Base-by-base conservation (phyloP, 2,113 vertebrate species). In the Myodes glareolus region DNA sequence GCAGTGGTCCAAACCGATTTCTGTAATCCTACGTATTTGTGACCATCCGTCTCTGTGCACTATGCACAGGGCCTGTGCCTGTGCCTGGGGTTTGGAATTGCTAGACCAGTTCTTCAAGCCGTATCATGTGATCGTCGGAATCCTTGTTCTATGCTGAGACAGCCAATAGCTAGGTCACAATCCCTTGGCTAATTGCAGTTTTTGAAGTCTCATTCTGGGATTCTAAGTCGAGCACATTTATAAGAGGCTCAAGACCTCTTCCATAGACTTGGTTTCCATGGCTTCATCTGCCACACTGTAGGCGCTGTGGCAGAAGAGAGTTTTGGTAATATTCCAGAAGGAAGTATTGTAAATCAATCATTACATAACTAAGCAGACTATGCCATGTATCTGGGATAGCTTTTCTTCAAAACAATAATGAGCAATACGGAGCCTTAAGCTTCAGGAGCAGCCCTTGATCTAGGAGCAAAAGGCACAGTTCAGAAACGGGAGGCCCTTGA, bases 11-110 rank as follows among this genome's bases (percentile, higher is more conserved):
- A 76, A 68, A 6, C 17, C 52, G 16, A 47, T 45, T 58, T 75
- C 55, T 36, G 7, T 11, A 36, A 61, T 3, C 1, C 78, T 21
- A 47, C 19, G 1, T n/a, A 4, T 45, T 61, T 25, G 11, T 45
- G 3, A 45, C 21, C 14, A 42, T 2, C 0, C 12, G 16, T 10
- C 42, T 52, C 0, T 9, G 42, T 58, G 75, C 3, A 2, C 29
- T 73, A 23, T 27, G 45, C 27, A 1, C 1, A 1, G 68, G 65
- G 67, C 27, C 1, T 39, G 80, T 9, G 21, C 21, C 14, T 73
- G 23, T 23, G 68, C 68, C 36, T n/a, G 47, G 36, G n/a, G 17
- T 42, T 78, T 27, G 39, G 70, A 65, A n/a, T 3, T 73, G 72
- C n/a, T 11, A 1, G 39, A 45, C 14, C 1, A 58, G 21, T 91